Conservation (phyloP, 2,888 invertebrate species). For the Latrodectus hesperus region DNA sequence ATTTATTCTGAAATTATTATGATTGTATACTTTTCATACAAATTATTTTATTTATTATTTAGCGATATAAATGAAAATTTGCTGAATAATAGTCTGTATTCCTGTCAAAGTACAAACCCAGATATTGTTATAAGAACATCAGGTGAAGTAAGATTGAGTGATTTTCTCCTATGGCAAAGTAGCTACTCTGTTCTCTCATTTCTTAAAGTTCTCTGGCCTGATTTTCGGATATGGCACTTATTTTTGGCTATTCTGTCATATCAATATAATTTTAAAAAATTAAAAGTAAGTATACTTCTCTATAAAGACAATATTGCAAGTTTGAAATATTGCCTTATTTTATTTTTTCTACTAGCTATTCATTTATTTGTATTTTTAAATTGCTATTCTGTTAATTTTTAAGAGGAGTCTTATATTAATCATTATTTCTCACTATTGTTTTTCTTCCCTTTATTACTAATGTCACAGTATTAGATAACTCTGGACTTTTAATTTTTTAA, state of each 20-base stretch:
- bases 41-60: background rate
- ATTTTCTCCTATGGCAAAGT: conserved; percentile 96
- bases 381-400: background rate
- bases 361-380: background rate
- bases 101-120: conserved; percentile 84
- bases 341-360: background rate
- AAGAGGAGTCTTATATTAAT: background rate
- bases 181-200: conserved; percentile 89
- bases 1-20: background rate
- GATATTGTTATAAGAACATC: conserved; percentile 96
- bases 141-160: conserved; percentile 93
- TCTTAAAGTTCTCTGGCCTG: conserved; percentile 94
- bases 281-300: conserved; percentile 72
- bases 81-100: conserved; percentile 85
- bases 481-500: too few species aligned
- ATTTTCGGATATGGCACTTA: conserved; percentile 94
- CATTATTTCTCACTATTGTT: too few species aligned
- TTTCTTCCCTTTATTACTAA: too few species aligned
- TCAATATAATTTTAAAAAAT: conserved; percentile 78
- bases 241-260: conserved; percentile 89
- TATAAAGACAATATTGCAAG: background rate
- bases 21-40: background rate
- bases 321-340: background rate
- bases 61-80: conserved; percentile 86
- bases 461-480: too few species aligned